Percentiles rank a stretch among this genome's conserved stretches.
These are phyloP conservation scores for Aphidius ervi DNA, from an alignment of 1,140 invertebrate genomes.

Conservation along the genomic window DNA sequence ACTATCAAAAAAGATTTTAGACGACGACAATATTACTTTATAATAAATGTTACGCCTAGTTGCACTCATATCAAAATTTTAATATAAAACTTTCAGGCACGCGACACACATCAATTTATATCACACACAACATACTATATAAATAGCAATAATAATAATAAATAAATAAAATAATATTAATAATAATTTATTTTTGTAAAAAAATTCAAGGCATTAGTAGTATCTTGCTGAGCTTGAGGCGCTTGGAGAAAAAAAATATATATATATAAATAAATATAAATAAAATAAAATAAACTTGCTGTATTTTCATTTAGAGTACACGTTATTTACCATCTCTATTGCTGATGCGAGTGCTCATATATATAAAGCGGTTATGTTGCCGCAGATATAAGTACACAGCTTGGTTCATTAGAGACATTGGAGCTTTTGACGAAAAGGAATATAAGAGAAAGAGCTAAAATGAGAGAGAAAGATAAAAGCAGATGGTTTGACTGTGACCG, in stretches of 20 bases:
- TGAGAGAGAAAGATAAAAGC: constrained; percentile 14
- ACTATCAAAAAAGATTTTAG: constrained; percentile 6
- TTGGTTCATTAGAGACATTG: constrained; percentile 51
- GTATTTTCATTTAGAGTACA: constrained; percentile 24
- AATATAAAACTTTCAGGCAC: not conserved
- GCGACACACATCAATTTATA: no score
- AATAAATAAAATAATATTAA: no score
- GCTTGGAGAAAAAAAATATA: no score
- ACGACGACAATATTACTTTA: constrained; percentile 15
- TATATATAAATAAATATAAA: no score
- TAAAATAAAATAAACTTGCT: no score
- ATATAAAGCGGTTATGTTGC: constrained; percentile 25
- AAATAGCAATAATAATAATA: no score
- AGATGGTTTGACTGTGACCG: constrained; percentile 16
- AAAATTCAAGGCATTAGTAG: no score
- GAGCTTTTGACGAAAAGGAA: constrained; percentile 40
- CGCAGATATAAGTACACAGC: constrained; percentile 28
- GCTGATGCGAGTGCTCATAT: constrained; percentile 15
- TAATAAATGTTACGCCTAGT: constrained; percentile 19
- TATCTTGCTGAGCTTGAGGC: no score
- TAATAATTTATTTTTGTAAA: no score
- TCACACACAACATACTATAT: no score
- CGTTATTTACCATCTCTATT: constrained; percentile 25
- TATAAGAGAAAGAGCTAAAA: constrained; percentile 16
- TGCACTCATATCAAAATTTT: constrained; percentile 16